Percentiles rank a stretch among this genome's conserved stretches.
phyloP scores from a whole-genome alignment of 23 tunicate genomes.

The Clavelina lepadiformis region DNA sequence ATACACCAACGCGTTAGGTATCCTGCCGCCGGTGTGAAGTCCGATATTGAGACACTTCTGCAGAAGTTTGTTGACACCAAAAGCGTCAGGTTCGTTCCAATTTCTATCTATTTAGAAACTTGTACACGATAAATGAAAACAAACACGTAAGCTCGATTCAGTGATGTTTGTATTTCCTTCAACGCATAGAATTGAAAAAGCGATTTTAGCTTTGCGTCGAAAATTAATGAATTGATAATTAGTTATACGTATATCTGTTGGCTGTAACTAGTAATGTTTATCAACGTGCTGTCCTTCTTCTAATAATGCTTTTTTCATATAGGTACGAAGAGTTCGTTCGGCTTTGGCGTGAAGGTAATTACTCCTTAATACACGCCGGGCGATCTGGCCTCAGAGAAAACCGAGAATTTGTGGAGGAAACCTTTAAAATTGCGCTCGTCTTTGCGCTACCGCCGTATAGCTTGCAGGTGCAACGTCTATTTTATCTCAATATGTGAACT shows the following conservation, averaged over 20 bases:
- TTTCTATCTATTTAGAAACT: no score
- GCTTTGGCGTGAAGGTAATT: constrained; percentile 72
- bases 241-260: no score
- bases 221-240: no score
- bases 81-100: constrained; percentile 44
- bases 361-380: constrained; percentile 64
- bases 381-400: constrained; percentile 65
- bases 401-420: constrained; percentile 73
- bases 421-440: constrained; percentile 56
- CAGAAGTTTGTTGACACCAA: constrained; percentile 84
- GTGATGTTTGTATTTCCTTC: no score
- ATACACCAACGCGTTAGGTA: constrained; percentile 22
- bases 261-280: no score
- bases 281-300: no score
- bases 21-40: constrained; percentile 69
- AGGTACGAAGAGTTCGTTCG: constrained; percentile 62
- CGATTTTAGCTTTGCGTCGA: no score
- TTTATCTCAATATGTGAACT: no score
- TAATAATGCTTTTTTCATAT: not conserved
- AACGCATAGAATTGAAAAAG: no score
- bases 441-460: constrained; percentile 60
- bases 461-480: no score
- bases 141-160: no score
- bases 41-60: constrained; percentile 62
- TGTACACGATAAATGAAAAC: no score